Evolutionary conservation across 2,888 invertebrate species (phyloP).

Genomic region (Holacanthella duospinosa): DNA sequence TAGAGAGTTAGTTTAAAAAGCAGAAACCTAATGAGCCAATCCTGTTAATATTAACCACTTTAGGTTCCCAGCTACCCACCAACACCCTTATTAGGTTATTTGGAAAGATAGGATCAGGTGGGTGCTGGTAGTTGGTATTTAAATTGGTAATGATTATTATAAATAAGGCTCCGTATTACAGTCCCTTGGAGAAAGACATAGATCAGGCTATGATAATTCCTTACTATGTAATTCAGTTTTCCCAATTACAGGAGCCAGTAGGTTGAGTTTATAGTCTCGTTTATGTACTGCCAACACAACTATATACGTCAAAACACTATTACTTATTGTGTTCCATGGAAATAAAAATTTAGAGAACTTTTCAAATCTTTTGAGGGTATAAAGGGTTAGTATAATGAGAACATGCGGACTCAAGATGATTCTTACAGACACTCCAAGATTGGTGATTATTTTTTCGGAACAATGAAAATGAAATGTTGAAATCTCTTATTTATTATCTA

Average conservation of each 20-base stretch:
- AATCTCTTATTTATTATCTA: background rate
- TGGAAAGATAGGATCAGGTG: background rate
- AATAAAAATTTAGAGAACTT: background rate
- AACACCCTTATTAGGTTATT: background rate
- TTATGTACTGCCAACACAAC: too few relatives aligned
- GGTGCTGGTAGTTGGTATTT: background rate
- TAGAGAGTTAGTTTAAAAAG: too few relatives aligned
- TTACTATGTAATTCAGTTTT: background rate
- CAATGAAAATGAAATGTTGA: background rate
- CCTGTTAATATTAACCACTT: background rate
- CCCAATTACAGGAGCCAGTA: background rate
- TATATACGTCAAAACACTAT: background rate
- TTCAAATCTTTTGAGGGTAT: background rate
- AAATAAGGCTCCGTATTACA: background rate
- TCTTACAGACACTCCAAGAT: background rate
- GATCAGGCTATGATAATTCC: background rate
- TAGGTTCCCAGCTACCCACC: background rate
- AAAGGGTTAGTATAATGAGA: background rate
- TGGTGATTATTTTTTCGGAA: background rate
- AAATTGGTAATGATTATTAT: slow-evolving; percentile 3
- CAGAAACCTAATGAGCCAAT: too few relatives aligned
- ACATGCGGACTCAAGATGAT: background rate
- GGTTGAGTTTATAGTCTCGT: background rate
- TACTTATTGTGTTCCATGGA: background rate
- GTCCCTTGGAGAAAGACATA: background rate